Evolutionary conservation across 2,888 invertebrate genomes (phyloP), one percentile per base, ranked within the genome.

Genomic region (Dicyrtomina minuta): DNA sequence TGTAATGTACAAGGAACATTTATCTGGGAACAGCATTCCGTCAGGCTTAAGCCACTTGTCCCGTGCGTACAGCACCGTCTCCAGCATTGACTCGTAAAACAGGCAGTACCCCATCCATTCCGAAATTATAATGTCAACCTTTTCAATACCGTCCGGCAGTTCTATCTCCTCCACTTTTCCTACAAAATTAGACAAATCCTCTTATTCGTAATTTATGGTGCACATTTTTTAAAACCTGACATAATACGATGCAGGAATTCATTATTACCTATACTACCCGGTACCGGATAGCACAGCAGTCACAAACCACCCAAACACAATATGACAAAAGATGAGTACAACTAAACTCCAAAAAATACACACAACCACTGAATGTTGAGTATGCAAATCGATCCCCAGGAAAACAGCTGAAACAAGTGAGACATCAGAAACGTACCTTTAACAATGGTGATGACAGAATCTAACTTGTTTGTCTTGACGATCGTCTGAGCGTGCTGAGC

Each of bases 51-150:
- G 88, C 99, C 98, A 99, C 84, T 97, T 98, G 82, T 99, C 97
- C 46, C 99, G 86, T 0, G 99, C 99, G 80, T 89, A 96, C 61
- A 99, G 86, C n/a, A 99, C 98, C 0, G 99, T 99, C 82, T 98
- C 98, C 81, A 99, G 83, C 99, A 99, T 99, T 75, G 97, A 97
- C 84, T 99, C 99, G 79, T 99, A 99, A 83, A 99, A 98, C 15
- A 99, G 88, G 79, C 91, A 90, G 80, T 90, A 90, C 0, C 90
- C 90, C 90, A 90, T 90, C 90, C 90, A 90, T 80, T 90, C 90
- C 5, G 88, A 88, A 78, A 90, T 88, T 80, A 91, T 89, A 79
- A 99, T 97, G 83, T 99, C 99, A 49, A 99, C 98, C 78, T 90
- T 91, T 68, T 92, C 89, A 70, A 92, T 87, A 15, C 93, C 95